Evolutionary conservation across 2,797 vertebrate species (phyloP).

Genomic region (Coregonus suidteri): DNA sequence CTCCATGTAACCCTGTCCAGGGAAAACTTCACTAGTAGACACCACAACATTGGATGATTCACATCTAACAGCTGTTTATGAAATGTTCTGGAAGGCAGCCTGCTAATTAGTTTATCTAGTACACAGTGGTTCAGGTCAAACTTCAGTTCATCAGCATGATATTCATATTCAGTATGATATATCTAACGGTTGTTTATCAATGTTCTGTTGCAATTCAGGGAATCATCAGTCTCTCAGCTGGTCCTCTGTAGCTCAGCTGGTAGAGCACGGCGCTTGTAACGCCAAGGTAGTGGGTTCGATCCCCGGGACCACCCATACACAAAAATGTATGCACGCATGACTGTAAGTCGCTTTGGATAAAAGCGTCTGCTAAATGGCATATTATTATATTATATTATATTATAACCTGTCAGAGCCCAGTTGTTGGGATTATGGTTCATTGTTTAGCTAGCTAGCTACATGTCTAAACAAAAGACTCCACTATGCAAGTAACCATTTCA

Average conservation of each 20-base stretch:
- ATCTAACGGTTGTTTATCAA: background rate
- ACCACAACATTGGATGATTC: background rate
- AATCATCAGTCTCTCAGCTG: background rate
- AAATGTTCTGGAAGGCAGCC: background rate
- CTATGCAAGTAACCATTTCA: too few relatives aligned
- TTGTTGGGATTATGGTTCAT: too few relatives aligned
- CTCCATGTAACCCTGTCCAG: slow-evolving; percentile 14
- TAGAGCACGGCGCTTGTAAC: too few relatives aligned
- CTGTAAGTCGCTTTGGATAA: too few relatives aligned
- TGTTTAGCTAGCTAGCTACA: too few relatives aligned
- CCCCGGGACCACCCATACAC: too few relatives aligned
- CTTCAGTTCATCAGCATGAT: background rate
- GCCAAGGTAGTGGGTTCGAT: too few relatives aligned
- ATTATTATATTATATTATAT: too few relatives aligned
- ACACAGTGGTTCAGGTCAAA: background rate
- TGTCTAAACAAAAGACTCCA: too few relatives aligned
- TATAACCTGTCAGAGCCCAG: background rate
- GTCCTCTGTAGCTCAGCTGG: too few relatives aligned
- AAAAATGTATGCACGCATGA: too few relatives aligned
- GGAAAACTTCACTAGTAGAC: background rate
- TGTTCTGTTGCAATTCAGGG: background rate
- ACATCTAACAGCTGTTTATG: background rate
- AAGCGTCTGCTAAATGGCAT: too few relatives aligned
- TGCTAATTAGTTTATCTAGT: background rate
- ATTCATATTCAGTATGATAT: background rate